Percentiles rank a stretch among this genome's conserved stretches.
Conservation (phyloP, 2,797 vertebrate genomes). For the Pseudochirops corinnae region DNA sequence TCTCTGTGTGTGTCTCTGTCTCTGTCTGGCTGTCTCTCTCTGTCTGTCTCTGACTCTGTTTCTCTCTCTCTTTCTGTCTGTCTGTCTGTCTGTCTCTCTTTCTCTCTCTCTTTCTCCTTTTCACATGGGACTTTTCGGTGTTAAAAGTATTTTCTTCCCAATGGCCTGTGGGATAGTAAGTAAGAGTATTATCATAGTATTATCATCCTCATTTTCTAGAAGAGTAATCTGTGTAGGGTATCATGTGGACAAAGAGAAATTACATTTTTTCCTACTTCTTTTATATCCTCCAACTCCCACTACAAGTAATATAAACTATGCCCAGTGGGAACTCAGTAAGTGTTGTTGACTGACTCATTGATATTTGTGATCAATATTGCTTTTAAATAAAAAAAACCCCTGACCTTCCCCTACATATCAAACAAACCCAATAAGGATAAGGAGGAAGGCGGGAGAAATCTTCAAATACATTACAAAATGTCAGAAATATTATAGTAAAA, state of each 20-base stretch:
- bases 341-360: background rate
- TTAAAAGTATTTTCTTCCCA: background rate
- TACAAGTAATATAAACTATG: background rate
- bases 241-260: too few species aligned
- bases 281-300: background rate
- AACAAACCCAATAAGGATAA: constrained; percentile 18
- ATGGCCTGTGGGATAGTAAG: too few species aligned
- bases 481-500: constrained; percentile 50
- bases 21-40: background rate
- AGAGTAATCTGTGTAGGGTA: too few species aligned
- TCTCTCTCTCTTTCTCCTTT: background rate
- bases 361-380: background rate
- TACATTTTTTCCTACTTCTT: constrained; percentile 5
- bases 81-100: background rate
- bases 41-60: background rate
- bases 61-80: background rate
- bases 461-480: constrained; percentile 39
- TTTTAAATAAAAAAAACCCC: background rate
- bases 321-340: background rate
- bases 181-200: too few species aligned
- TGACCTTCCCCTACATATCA: background rate
- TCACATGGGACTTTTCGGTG: background rate
- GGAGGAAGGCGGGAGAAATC: background rate
- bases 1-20: background rate
- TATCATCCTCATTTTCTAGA: too few species aligned